Evolutionary conservation across 2,797 vertebrate species (phyloP).

Genomic region (Euthynnus affinis): DNA sequence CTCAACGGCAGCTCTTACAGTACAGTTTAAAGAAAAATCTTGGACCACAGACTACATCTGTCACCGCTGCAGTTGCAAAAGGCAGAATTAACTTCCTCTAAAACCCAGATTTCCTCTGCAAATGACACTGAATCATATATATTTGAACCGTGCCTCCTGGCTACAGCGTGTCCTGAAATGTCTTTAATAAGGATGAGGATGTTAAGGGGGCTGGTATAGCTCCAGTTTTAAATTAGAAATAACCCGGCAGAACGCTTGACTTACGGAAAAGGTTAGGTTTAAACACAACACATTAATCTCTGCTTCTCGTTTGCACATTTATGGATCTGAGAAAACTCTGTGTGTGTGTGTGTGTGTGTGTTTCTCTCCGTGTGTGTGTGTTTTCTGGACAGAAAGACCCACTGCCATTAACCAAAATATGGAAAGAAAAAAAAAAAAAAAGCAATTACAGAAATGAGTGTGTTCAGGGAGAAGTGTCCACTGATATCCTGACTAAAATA

Average conservation of each 20-base stretch:
- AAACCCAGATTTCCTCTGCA: slow-evolving; percentile 83
- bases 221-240: slow-evolving; percentile 86
- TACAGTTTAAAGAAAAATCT: slow-evolving; percentile 27
- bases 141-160: slow-evolving; percentile 84
- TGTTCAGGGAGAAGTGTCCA: slow-evolving; percentile 51
- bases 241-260: slow-evolving; percentile 79
- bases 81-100: slow-evolving; percentile 76
- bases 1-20: slow-evolving; percentile 25
- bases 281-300: slow-evolving; percentile 84
- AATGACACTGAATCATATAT: slow-evolving; percentile 84
- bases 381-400: slow-evolving; percentile 34
- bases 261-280: slow-evolving; percentile 83
- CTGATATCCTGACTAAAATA: slow-evolving; percentile 46
- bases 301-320: slow-evolving; percentile 72
- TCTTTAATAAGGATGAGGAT: slow-evolving; percentile 85
- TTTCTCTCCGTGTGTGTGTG: slow-evolving; percentile 22
- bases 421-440: slow-evolving; percentile 43
- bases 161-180: slow-evolving; percentile 82
- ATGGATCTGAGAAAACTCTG: slow-evolving; percentile 57
- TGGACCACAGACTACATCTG: slow-evolving; percentile 52
- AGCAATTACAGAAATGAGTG: slow-evolving; percentile 71
- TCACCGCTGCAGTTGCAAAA: slow-evolving; percentile 62
- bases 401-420: slow-evolving; percentile 61
- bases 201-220: slow-evolving; percentile 76
- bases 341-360: slow-evolving; percentile 20